Evolutionary conservation across 2,797 vertebrate genomes (phyloP).

Genomic region (Poecile montanus): DNA sequence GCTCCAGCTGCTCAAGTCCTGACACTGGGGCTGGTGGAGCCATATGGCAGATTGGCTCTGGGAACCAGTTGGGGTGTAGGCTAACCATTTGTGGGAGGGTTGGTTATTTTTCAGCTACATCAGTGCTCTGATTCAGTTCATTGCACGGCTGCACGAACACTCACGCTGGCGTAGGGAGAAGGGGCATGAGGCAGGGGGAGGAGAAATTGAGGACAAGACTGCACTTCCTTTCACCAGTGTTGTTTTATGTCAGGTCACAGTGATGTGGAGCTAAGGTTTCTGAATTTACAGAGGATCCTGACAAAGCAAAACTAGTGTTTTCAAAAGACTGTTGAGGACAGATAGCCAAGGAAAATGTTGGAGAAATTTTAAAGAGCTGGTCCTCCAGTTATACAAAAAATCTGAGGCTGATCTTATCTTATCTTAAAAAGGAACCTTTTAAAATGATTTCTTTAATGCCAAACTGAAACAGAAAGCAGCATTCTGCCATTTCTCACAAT

Average conservation of each 20-base stretch:
- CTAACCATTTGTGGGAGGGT: neutral
- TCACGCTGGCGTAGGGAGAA: rapidly evolving
- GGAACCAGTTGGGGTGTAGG: neutral
- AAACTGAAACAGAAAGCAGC: constrained; percentile 11
- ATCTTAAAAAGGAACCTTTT: neutral
- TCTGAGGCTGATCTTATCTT: neutral
- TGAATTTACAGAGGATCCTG: neutral
- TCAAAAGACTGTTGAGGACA: neutral
- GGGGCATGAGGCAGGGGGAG: rapidly evolving
- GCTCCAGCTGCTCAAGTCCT: neutral
- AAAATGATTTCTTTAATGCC: neutral
- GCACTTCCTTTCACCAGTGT: neutral
- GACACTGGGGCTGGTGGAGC: neutral
- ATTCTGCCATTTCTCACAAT: neutral
- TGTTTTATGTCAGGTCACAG: neutral
- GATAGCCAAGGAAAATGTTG: neutral
- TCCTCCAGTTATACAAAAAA: neutral
- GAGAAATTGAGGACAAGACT: neutral
- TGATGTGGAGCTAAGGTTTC: neutral
- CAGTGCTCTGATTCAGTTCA: neutral
- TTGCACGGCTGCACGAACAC: neutral
- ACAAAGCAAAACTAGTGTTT: neutral
- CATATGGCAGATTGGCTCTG: neutral
- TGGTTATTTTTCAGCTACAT: neutral
- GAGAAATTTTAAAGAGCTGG: neutral